phyloP scores from a whole-genome alignment of 2,797 vertebrate species.

The Pseudochirops cupreus region DNA sequence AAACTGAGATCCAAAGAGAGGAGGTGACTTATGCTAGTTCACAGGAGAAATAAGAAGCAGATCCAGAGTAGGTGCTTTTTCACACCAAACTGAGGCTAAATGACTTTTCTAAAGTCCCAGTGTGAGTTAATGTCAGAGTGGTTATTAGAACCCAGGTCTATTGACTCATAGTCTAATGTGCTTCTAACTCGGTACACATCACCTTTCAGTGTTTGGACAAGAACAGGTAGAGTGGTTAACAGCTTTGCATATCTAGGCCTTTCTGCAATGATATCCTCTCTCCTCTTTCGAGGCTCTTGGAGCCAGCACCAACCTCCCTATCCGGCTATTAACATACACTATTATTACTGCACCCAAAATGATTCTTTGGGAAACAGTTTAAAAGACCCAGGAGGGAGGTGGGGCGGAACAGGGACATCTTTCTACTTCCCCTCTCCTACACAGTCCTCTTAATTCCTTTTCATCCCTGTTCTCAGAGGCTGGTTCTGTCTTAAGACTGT shows the following conservation, averaged over 20 bases:
- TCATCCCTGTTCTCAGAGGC: constrained; percentile 14
- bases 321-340: not conserved
- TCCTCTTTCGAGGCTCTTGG: not conserved
- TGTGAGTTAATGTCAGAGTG: not conserved
- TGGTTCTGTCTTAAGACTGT: constrained; percentile 42
- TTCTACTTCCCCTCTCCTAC: not conserved
- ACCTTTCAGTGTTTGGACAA: not conserved
- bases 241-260: not conserved
- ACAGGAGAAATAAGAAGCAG: not conserved
- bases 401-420: not conserved
- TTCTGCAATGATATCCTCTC: not conserved
- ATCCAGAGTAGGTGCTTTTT: not conserved
- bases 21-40: not conserved
- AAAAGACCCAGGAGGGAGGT: not conserved
- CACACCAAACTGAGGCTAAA: not conserved
- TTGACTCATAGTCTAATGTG: not conserved
- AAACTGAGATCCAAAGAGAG: not conserved
- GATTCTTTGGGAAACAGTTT: not conserved
- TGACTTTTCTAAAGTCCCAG: not conserved
- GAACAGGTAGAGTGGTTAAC: not conserved
- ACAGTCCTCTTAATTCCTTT: not conserved
- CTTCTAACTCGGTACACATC: not conserved
- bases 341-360: not conserved
- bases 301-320: not conserved
- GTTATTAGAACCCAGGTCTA: not conserved